Conservation (phyloP, 2,797 vertebrate species). For the Champsocephalus esox region DNA sequence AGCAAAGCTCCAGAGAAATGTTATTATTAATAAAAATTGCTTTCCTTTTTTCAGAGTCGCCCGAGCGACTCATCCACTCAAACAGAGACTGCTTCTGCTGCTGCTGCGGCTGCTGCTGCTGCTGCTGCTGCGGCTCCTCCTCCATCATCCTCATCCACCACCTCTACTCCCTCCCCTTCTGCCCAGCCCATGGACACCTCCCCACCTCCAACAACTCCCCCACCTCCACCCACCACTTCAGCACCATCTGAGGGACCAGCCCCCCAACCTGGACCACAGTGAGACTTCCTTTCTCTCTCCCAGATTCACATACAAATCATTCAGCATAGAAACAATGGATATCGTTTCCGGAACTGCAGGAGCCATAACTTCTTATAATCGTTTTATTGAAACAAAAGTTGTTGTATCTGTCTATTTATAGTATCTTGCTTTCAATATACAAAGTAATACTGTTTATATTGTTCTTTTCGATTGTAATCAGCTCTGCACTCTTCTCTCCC, state of each 20-base stretch:
- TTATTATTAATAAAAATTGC: background rate
- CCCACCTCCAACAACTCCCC: slow-evolving; percentile 78
- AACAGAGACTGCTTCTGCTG: slow-evolving; percentile 56
- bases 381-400: background rate
- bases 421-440: background rate
- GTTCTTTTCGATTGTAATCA: background rate
- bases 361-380: background rate
- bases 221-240: slow-evolving; percentile 77
- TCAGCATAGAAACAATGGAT: background rate
- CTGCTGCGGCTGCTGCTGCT: slow-evolving; percentile 35
- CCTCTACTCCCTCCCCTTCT: slow-evolving; percentile 81
- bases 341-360: background rate
- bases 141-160: slow-evolving; percentile 76
- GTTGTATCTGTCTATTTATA: background rate
- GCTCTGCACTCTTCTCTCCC: background rate
- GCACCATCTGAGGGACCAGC: slow-evolving; percentile 80
- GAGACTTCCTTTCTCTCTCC: slow-evolving; percentile 40
- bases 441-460: background rate
- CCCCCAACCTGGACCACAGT: slow-evolving; percentile 84
- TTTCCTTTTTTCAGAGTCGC: slow-evolving; percentile 68
- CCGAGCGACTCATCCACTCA: slow-evolving; percentile 72
- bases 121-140: slow-evolving; percentile 60
- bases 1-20: background rate
- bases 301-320: background rate
- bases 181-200: slow-evolving; percentile 85